A percentile compares a stretch with the other conserved stretches of the same genome.
Conservation (phyloP, 2,797 vertebrate species). For the Mus spretus region DNA sequence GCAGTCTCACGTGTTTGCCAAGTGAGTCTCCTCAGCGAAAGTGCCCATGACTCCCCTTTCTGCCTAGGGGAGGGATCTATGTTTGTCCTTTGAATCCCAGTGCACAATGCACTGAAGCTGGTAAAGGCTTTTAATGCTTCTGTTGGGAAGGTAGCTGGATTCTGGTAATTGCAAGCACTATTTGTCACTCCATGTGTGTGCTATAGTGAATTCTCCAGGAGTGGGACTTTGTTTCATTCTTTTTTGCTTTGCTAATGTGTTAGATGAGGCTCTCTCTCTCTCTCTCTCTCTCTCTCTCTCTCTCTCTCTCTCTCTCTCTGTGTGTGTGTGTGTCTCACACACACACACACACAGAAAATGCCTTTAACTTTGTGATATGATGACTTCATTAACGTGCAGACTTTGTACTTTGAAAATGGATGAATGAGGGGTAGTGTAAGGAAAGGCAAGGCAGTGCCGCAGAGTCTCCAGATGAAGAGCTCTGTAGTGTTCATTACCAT, state of each 20-base stretch:
- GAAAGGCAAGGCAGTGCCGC: constrained; percentile 3
- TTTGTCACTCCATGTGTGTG: background rate
- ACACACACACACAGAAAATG: background rate
- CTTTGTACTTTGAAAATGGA: constrained; percentile 39
- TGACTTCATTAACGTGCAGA: background rate
- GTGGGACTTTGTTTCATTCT: background rate
- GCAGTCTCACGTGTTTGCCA: constrained; percentile 14
- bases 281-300: no score
- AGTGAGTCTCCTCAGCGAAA: constrained; percentile 12
- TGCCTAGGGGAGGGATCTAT: background rate
- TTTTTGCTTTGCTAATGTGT: background rate
- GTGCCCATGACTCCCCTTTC: background rate
- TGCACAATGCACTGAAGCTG: background rate
- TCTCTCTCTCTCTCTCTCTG: no score
- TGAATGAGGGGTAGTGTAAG: constrained; percentile 3
- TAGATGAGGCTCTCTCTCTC: background rate
- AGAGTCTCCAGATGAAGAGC: background rate
- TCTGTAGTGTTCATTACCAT: background rate
- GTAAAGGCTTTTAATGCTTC: background rate
- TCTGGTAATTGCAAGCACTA: background rate
- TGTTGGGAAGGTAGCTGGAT: background rate
- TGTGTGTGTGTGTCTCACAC: no score
- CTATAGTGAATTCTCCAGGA: constrained; percentile 4
- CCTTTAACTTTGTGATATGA: background rate
- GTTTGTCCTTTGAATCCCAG: constrained; percentile 15